phyloP scores from a whole-genome alignment of 2,113 vertebrate species.

The Hydrolagus affinis region DNA sequence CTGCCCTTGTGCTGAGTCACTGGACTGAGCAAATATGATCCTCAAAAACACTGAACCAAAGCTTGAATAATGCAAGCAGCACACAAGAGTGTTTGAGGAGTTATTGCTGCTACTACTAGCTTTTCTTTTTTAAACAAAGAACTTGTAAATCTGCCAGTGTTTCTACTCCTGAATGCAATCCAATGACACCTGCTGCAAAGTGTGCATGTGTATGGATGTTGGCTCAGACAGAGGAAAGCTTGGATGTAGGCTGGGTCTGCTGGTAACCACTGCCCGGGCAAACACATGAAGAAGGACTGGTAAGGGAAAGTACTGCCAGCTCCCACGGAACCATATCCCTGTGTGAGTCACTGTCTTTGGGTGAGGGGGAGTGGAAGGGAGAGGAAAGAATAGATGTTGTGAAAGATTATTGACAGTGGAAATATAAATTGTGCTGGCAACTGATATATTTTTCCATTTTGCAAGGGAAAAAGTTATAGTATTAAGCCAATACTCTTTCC shows the following conservation, averaged over 20 bases:
- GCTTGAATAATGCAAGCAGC: neutral
- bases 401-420: neutral
- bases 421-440: neutral
- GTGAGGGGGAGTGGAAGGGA: neutral
- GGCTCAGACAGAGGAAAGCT: neutral
- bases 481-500: too few species aligned
- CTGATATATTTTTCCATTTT: too few species aligned
- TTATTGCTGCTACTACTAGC: neutral
- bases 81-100: neutral
- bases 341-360: neutral
- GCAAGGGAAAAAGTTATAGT: too few species aligned
- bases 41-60: neutral
- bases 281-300: neutral
- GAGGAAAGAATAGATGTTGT: too few species aligned
- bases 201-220: neutral
- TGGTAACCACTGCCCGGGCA: neutral
- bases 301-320: neutral
- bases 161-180: neutral
- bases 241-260: neutral
- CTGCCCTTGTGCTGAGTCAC: neutral
- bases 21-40: neutral
- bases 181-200: neutral
- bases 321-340: neutral
- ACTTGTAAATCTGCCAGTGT: neutral
- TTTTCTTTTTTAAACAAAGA: slow-evolving; percentile 3